Base-by-base conservation (phyloP, 2,797 vertebrate genomes). In the Gadopsis bispinosus region DNA sequence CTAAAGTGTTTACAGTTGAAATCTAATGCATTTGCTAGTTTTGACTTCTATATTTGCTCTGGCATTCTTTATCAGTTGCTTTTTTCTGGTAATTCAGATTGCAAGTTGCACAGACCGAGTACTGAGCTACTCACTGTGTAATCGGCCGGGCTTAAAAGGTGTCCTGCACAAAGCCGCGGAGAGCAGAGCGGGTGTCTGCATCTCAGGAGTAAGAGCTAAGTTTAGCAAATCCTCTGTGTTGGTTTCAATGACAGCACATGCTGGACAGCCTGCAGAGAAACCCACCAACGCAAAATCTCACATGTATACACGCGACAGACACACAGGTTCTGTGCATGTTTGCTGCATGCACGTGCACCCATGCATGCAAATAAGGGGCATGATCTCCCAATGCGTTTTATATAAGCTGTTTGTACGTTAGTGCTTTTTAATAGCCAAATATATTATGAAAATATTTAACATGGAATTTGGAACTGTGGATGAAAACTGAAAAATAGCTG, bases 201-300 rank as follows among this genome's bases (percentile, higher is more conserved):
- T 87, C 88, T 82, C 89, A 93, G 83, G 90, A 91, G 91, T 91
- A 92, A 90, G 90, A 88, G 92, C 92, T 93, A 94, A 93, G 81
- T 93, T 93, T 94, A 92, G 91, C 85, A 94, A 94, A 94, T 94
- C 92, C 93, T 94, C 90, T 92, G 88, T 71, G 90, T 87, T 90
- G 91, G 91, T 89, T 85, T 93, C 86, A 90, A 88, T 93, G 93
- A 93, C 93, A 89, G 91, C 90, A 93, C 89, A 89, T 90, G 89
- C 91, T 85, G 88, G 83, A 84, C 77, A 64, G 89, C 85, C 91
- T 89, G 77, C 86, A 81, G 77, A 62, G 79, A 75, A 84, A 74
- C 81, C 81, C 90, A 87, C 74, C 39, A 78, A 90, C 9, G 35
- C 69, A 74, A 33, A 51, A 48, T 55, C 60, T 84, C 86, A 89